Evolutionary conservation across 2,797 vertebrate genomes (phyloP).

Genomic region (Sparus aurata): DNA sequence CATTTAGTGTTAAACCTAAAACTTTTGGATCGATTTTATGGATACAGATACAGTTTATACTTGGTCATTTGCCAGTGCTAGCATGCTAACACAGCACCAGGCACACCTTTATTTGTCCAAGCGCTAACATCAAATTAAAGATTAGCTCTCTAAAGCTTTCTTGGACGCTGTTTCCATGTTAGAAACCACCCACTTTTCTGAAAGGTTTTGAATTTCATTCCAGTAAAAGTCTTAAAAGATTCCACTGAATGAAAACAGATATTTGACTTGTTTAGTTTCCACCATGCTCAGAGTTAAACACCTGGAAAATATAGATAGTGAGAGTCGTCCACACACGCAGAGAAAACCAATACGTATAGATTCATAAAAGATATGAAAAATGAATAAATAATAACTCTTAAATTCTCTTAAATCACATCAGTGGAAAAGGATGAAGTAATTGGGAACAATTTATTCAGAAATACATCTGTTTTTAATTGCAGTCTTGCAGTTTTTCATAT

Average conservation of each 20-base stretch:
- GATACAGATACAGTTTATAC: not conserved
- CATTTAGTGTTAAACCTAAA: not conserved
- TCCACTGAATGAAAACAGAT: not conserved
- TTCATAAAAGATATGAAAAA: no score
- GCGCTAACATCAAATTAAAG: not conserved
- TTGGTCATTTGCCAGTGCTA: not conserved
- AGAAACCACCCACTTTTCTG: not conserved
- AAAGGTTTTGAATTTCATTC: not conserved
- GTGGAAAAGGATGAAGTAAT: no score
- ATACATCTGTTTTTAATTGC: no score
- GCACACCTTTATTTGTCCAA: conserved; percentile 1
- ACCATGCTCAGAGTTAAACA: no score
- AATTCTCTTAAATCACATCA: no score
- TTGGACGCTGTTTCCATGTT: not conserved
- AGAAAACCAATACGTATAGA: no score
- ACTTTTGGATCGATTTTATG: not conserved
- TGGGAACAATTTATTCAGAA: no score
- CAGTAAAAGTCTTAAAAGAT: not conserved
- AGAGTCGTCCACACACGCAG: no score
- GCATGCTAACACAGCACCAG: not conserved
- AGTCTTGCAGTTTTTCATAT: no score
- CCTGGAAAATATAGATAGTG: no score
- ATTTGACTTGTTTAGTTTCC: no score
- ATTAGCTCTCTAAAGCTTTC: not conserved
- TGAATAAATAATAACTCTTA: no score